These are phyloP conservation scores for Holacanthella duospinosa DNA, from an alignment of 2,888 invertebrate genomes.

Conservation along the genomic window DNA sequence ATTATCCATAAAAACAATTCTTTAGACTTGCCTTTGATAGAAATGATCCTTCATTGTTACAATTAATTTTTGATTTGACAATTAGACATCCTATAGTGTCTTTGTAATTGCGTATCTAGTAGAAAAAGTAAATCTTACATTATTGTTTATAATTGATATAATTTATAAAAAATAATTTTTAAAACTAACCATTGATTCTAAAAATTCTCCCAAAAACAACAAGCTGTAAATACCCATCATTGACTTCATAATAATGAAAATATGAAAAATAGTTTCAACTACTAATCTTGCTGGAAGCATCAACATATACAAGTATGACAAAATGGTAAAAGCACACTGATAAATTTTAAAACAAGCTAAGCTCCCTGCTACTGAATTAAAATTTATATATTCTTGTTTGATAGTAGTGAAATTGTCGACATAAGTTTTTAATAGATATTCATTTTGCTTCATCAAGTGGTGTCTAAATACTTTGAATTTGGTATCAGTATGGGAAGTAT, in stretches of 20 bases:
- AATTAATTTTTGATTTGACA: too few species aligned
- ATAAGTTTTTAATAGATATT: neutral
- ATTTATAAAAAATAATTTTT: too few species aligned
- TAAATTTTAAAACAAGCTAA: neutral
- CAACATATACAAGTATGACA: too few species aligned
- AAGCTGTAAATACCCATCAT: neutral
- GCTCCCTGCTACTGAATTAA: neutral
- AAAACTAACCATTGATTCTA: neutral
- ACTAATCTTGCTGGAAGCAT: neutral
- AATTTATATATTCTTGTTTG: neutral
- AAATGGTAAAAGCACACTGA: neutral
- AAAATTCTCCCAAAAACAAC: neutral
- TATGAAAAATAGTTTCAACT: neutral
- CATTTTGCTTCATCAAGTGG: too few species aligned
- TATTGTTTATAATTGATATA: too few species aligned
- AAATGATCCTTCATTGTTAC: too few species aligned
- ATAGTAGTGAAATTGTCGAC: neutral
- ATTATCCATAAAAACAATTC: too few species aligned
- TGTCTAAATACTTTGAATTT: neutral
- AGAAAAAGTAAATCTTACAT: too few species aligned
- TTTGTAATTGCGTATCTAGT: too few species aligned
- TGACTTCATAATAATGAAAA: neutral
- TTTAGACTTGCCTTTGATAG: too few species aligned
- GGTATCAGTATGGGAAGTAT: neutral
- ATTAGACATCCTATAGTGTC: too few species aligned